phyloP scores from a whole-genome alignment of 2,888 invertebrate genomes.

The Beris morrisii region DNA sequence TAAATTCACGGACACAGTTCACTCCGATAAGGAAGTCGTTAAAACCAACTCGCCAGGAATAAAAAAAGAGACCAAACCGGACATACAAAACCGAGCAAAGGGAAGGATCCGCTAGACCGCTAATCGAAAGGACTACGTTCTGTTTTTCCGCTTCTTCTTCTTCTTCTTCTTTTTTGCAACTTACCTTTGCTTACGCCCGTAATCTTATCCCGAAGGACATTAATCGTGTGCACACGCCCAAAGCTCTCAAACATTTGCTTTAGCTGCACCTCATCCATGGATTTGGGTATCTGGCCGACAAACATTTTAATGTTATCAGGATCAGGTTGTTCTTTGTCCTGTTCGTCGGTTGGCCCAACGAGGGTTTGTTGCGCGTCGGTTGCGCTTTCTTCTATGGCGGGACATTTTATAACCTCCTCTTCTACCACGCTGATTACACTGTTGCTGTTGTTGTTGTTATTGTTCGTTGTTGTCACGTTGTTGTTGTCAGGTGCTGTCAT shows the following conservation, averaged over 20 bases:
- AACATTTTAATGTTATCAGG: constrained; percentile 99
- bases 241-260: constrained; percentile 94
- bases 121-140: background rate
- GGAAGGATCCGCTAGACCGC: no score
- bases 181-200: constrained; percentile 97
- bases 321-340: constrained; percentile 78
- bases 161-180: constrained; percentile 46
- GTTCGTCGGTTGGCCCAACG: constrained; percentile 41
- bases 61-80: constrained; percentile 6
- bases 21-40: constrained; percentile 14
- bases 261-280: constrained; percentile 95
- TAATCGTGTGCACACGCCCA: constrained; percentile 94
- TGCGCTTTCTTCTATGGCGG: no score
- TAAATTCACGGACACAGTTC: constrained; percentile 29
- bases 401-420: constrained; percentile 6
- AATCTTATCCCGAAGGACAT: constrained; percentile 95
- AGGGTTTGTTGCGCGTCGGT: background rate
- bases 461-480: background rate
- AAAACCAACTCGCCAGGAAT: constrained; percentile 1
- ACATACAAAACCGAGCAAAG: background rate
- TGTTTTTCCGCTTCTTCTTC: background rate
- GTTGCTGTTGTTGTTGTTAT: constrained; percentile 12
- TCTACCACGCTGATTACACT: constrained; percentile 6
- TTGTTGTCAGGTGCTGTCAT: constrained; percentile 20
- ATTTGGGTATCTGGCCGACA: constrained; percentile 94